These are phyloP conservation scores for Urocyon cinereoargenteus DNA, from an alignment of 2,797 vertebrate genomes.

Conservation along the genomic window DNA sequence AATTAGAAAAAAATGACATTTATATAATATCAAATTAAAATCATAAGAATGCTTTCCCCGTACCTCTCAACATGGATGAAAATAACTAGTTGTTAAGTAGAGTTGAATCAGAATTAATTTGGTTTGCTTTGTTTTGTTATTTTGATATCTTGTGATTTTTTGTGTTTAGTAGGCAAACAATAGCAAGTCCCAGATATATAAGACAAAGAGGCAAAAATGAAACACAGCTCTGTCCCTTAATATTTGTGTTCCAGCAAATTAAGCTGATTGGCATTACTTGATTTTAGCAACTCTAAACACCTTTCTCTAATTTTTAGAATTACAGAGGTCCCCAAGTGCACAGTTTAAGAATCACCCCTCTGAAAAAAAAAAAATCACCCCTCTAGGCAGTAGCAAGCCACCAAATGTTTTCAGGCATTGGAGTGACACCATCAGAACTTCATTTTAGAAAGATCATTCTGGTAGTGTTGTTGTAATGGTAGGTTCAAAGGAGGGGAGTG, in stretches of 20 bases:
- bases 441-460: not conserved
- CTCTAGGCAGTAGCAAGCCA: not conserved
- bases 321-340: not conserved
- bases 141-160: not conserved
- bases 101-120: not conserved
- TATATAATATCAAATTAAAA: conserved; percentile 32
- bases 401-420: not conserved
- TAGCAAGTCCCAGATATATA: not conserved
- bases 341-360: not conserved
- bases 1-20: not conserved
- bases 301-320: not conserved
- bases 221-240: not conserved
- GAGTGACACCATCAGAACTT: not conserved
- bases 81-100: not conserved
- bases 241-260: not conserved
- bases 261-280: not conserved
- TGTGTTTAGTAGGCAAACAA: not conserved
- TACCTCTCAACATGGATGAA: not conserved
- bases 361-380: not conserved
- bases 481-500: not conserved
- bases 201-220: not conserved
- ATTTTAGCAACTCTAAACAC: not conserved
- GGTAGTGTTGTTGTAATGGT: not conserved
- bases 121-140: not conserved
- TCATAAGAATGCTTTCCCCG: not conserved